Evolutionary conservation across 2,888 invertebrate species (phyloP).

Genomic region (Fabriciana adippe): DNA sequence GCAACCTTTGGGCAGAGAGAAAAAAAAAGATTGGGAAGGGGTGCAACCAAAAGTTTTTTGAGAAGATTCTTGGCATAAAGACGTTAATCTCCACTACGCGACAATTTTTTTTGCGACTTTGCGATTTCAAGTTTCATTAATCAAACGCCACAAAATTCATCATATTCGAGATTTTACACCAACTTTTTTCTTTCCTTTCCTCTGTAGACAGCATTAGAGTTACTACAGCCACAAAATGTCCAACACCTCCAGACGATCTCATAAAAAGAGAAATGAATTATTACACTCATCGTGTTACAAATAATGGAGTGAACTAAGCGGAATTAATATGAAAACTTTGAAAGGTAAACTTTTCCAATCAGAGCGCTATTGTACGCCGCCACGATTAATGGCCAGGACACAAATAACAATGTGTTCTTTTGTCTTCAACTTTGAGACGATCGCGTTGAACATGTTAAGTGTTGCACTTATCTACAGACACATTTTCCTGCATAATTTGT

Average conservation of each 20-base stretch:
- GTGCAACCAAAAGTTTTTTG: too few species aligned
- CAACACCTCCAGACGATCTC: background rate
- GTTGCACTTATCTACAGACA: background rate
- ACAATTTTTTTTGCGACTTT: too few species aligned
- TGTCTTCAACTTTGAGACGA: slow-evolving; percentile 37
- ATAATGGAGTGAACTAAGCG: slow-evolving; percentile 37
- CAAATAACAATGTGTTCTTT: slow-evolving; percentile 41
- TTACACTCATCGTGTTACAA: slow-evolving; percentile 21
- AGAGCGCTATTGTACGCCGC: slow-evolving; percentile 52
- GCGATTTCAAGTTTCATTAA: too few species aligned
- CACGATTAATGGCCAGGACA: slow-evolving; percentile 53
- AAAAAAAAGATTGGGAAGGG: too few species aligned
- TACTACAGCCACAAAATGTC: too few species aligned
- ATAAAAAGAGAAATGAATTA: slow-evolving; percentile 10
- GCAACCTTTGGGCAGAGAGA: too few species aligned
- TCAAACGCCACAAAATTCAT: too few species aligned
- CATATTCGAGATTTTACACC: too few species aligned
- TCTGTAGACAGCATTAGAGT: too few species aligned
- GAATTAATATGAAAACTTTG: slow-evolving; percentile 68
- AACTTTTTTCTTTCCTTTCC: too few species aligned
- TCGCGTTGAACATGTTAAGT: slow-evolving; percentile 27
- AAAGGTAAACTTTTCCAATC: slow-evolving; percentile 64
- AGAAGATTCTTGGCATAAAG: too few species aligned
- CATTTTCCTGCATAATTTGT: background rate
- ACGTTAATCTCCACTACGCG: too few species aligned